Evolutionary conservation across 1,140 invertebrate genomes (phyloP).

Genomic region (Globodera rostochiensis): DNA sequence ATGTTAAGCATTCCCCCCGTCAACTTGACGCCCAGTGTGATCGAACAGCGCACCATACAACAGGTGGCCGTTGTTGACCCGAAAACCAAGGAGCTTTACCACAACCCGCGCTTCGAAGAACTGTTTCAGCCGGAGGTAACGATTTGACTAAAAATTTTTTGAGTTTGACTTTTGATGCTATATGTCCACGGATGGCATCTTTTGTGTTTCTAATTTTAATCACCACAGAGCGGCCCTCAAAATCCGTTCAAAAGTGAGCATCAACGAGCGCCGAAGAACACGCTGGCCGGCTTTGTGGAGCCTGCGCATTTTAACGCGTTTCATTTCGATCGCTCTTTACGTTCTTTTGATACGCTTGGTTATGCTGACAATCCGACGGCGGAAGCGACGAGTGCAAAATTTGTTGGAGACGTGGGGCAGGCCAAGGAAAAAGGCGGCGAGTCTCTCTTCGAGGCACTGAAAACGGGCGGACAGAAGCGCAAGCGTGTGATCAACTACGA

Average conservation of each 20-base stretch:
- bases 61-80: slow-evolving; percentile 71
- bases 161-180: slow-evolving; percentile 1
- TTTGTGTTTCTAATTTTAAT: neutral
- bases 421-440: slow-evolving; percentile 47
- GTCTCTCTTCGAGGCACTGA: slow-evolving; percentile 59
- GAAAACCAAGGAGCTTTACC: slow-evolving; percentile 77
- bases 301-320: slow-evolving; percentile 92
- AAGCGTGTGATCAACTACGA: slow-evolving; percentile 88
- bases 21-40: slow-evolving; percentile 38
- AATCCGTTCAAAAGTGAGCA: slow-evolving; percentile 63
- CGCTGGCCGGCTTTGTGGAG: slow-evolving; percentile 90
- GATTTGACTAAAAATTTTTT: slow-evolving; percentile 19
- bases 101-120: slow-evolving; percentile 94
- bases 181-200: too few species aligned
- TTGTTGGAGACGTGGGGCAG: slow-evolving; percentile 58
- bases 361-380: slow-evolving; percentile 91
- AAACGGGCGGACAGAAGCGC: slow-evolving; percentile 74
- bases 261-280: slow-evolving; percentile 76
- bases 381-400: slow-evolving; percentile 69
- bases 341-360: slow-evolving; percentile 81
- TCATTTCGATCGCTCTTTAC: slow-evolving; percentile 94
- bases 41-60: slow-evolving; percentile 36
- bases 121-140: slow-evolving; percentile 81
- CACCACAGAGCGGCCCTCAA: slow-evolving; percentile 54
- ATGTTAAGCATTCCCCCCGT: slow-evolving; percentile 18